Percentiles rank a stretch among this genome's conserved stretches.
phyloP scores from a whole-genome alignment of 1,140 invertebrate genomes.

The Meloidogyne floridensis region DNA sequence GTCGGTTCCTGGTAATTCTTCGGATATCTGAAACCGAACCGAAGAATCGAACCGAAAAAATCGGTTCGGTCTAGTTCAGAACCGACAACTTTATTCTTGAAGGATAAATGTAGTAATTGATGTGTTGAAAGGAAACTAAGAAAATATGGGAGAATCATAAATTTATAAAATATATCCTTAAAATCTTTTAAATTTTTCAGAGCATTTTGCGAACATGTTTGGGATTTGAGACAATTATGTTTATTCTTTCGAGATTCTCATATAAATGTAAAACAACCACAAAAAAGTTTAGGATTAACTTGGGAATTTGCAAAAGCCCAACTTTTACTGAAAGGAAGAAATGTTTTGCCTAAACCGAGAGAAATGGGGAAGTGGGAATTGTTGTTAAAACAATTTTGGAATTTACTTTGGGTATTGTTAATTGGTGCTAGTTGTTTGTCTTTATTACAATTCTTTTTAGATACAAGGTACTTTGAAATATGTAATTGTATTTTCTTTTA shows the following conservation, averaged over 20 bases:
- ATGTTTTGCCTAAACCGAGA: constrained; percentile 40
- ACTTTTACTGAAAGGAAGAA: constrained; percentile 25
- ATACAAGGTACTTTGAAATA: constrained; percentile 25
- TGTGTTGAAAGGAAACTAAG: no score
- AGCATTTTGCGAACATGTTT: constrained; percentile 40
- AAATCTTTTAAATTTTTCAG: constrained; percentile 21
- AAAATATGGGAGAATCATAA: no score
- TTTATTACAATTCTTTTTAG: constrained; percentile 40
- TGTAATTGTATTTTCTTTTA: background rate
- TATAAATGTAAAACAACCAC: constrained; percentile 31
- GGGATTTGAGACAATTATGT: constrained; percentile 32
- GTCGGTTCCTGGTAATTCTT: no score
- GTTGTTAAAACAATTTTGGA: constrained; percentile 41
- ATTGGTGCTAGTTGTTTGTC: constrained; percentile 40
- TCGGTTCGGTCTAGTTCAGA: no score
- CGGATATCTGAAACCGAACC: no score
- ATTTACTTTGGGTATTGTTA: constrained; percentile 41
- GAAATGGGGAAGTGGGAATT: constrained; percentile 40
- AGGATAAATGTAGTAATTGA: no score
- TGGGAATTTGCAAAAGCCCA: constrained; percentile 12
- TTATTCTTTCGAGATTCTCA: constrained; percentile 30
- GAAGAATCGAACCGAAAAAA: no score
- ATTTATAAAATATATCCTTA: no score
- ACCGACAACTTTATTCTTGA: no score
- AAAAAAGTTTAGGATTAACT: constrained; percentile 22